phyloP scores from a whole-genome alignment of 2,888 invertebrate species.

The Drosophila limbata region DNA sequence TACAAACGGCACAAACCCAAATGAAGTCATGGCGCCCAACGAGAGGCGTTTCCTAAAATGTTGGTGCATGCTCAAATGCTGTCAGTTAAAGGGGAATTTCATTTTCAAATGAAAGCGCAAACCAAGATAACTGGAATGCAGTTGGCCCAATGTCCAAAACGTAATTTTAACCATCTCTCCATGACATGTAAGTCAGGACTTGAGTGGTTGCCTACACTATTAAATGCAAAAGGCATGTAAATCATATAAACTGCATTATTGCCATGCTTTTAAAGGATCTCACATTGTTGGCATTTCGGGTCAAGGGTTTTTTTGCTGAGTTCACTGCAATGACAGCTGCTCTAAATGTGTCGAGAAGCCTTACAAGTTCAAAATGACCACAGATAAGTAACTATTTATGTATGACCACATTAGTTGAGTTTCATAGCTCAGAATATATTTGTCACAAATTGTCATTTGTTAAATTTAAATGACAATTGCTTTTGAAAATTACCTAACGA shows the following conservation, averaged over 20 bases:
- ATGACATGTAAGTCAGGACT: constrained; percentile 24
- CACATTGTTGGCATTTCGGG: constrained; percentile 28
- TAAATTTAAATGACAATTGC: neutral
- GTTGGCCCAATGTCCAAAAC: constrained; percentile 9
- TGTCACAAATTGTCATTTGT: neutral
- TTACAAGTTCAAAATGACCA: neutral
- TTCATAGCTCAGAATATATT: neutral
- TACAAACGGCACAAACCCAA: neutral
- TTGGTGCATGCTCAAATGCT: constrained; percentile 6
- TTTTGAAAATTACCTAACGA: too few relatives aligned
- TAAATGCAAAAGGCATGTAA: constrained; percentile 30
- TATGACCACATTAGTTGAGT: constrained; percentile 9
- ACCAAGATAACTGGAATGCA: constrained; percentile 20
- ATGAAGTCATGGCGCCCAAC: constrained; percentile 20
- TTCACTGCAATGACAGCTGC: constrained; percentile 14
- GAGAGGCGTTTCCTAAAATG: neutral
- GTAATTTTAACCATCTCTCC: constrained; percentile 35
- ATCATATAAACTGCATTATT: constrained; percentile 46
- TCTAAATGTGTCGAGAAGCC: constrained; percentile 10
- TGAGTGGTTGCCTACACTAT: constrained; percentile 7
- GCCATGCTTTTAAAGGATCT: constrained; percentile 13
- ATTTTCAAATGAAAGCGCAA: constrained; percentile 25
- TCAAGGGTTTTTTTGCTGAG: constrained; percentile 29
- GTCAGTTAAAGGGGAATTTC: constrained; percentile 16
- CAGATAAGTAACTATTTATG: constrained; percentile 1